A percentile compares a stretch with the other conserved stretches of the same genome.
Evolutionary conservation across 1,140 invertebrate genomes (phyloP).

Genomic region (Trichogramma pretiosum): DNA sequence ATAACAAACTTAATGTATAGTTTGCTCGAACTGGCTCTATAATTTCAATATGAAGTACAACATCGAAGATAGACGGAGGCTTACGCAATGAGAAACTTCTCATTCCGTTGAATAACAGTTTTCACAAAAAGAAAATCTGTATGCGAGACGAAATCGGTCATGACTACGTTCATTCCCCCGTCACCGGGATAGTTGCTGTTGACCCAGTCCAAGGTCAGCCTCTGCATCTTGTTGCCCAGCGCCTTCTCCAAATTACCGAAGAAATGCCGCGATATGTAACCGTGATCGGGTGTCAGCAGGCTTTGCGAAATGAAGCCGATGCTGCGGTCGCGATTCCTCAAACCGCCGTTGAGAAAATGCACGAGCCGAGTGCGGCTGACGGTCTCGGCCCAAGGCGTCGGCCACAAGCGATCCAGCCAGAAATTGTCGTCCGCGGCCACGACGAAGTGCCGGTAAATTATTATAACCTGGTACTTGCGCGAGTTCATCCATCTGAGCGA

Average conservation of each 20-base stretch:
- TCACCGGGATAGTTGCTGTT: constrained; percentile 37
- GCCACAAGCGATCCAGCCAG: constrained; percentile 60
- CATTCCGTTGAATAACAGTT: constrained; percentile 38
- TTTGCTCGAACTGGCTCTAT: too few relatives aligned
- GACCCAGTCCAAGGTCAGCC: constrained; percentile 44
- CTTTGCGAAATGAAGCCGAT: constrained; percentile 69
- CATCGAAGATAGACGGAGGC: too few relatives aligned
- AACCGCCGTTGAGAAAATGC: constrained; percentile 50
- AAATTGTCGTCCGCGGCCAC: constrained; percentile 46
- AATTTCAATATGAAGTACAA: too few relatives aligned
- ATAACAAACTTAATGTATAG: too few relatives aligned
- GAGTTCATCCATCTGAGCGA: constrained; percentile 54
- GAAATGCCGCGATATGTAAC: constrained; percentile 45
- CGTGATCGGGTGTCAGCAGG: constrained; percentile 60
- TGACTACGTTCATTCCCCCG: constrained; percentile 48
- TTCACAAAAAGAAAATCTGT: constrained; percentile 36
- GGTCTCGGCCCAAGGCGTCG: constrained; percentile 73
- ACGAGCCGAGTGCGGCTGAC: constrained; percentile 51
- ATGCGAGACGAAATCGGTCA: constrained; percentile 46
- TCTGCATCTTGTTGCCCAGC: constrained; percentile 35
- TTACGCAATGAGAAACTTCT: too few relatives aligned
- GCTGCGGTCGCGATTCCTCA: constrained; percentile 46
- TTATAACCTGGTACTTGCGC: constrained; percentile 56
- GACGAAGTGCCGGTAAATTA: constrained; percentile 55
- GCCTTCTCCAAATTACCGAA: constrained; percentile 38